A percentile compares a stretch with the other conserved stretches of the same genome.
Conservation (phyloP, 2,797 vertebrate species). For the Hoplostethus mediterraneus region DNA sequence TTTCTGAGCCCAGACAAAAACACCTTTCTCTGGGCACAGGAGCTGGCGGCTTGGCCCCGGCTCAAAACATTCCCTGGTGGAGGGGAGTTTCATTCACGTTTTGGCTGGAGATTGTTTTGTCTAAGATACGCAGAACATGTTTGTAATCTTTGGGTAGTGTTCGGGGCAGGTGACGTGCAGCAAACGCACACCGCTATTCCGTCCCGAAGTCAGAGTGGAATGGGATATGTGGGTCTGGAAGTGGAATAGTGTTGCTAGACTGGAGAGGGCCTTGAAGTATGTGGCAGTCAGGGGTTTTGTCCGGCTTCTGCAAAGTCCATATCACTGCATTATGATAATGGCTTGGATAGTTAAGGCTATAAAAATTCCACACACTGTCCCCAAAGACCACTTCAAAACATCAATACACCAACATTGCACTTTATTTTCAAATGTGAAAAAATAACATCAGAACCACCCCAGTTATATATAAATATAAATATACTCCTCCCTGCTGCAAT, state of each 20-base stretch:
- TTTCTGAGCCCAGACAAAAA: constrained; percentile 83
- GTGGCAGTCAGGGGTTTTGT: constrained; percentile 55
- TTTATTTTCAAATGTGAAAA: constrained; percentile 42
- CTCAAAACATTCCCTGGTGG: constrained; percentile 73
- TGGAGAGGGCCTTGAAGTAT: constrained; percentile 54
- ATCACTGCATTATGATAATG: constrained; percentile 26
- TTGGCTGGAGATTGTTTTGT: constrained; percentile 83
- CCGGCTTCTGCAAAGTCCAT: constrained; percentile 29
- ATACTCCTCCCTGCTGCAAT: constrained; percentile 48
- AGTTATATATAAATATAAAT: constrained; percentile 17
- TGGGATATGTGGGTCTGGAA: constrained; percentile 45
- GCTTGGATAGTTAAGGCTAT: neutral
- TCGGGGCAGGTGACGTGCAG: constrained; percentile 69
- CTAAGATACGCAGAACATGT: constrained; percentile 74
- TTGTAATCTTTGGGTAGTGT: constrained; percentile 84
- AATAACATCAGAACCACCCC: constrained; percentile 25
- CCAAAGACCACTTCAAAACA: constrained; percentile 14
- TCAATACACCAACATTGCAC: constrained; percentile 10
- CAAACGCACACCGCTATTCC: constrained; percentile 39
- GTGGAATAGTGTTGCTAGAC: constrained; percentile 63
- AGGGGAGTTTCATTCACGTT: constrained; percentile 73
- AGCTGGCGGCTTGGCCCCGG: constrained; percentile 76
- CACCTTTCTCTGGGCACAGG: constrained; percentile 82
- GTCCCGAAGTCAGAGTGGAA: constrained; percentile 55
- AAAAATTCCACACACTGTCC: neutral